phyloP scores from a whole-genome alignment of 2,888 invertebrate species.

The Notocelia uddmanniana region DNA sequence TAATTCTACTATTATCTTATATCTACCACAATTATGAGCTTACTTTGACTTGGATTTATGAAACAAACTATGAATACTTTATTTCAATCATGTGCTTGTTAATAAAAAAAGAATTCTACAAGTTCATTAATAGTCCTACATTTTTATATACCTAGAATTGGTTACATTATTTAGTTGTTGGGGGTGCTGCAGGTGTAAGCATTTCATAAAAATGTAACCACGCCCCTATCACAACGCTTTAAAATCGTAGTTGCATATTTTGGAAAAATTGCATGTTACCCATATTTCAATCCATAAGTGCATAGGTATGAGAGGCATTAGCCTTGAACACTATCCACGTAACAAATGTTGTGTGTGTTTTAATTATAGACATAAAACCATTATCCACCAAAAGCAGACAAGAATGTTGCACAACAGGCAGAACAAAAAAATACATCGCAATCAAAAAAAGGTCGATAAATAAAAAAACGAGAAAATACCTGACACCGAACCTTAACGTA shows the following conservation, averaged over 20 bases:
- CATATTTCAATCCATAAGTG: not conserved
- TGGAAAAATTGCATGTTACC: not conserved
- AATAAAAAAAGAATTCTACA: too few species aligned
- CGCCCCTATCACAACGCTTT: not conserved
- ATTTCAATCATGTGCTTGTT: too few species aligned
- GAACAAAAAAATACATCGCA: conserved; percentile 24
- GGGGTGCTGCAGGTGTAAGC: not conserved
- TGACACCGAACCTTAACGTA: not conserved
- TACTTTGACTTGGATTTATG: too few species aligned
- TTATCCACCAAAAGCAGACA: conserved; percentile 6
- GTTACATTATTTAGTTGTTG: too few species aligned
- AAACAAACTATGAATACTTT: too few species aligned
- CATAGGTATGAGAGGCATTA: not conserved
- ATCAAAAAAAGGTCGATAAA: conserved; percentile 6
- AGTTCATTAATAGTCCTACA: too few species aligned
- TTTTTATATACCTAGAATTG: too few species aligned
- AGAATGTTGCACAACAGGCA: not conserved
- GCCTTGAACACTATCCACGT: not conserved
- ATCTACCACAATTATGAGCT: too few species aligned
- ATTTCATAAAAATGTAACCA: conserved; percentile 6
- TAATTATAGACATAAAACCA: not conserved
- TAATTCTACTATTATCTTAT: too few species aligned
- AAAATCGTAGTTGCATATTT: not conserved
- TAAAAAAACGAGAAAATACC: not conserved
- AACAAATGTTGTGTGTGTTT: not conserved